These are phyloP conservation scores for Cephalopholis sonnerati DNA, from an alignment of 2,113 vertebrate species.

Conservation along the genomic window DNA sequence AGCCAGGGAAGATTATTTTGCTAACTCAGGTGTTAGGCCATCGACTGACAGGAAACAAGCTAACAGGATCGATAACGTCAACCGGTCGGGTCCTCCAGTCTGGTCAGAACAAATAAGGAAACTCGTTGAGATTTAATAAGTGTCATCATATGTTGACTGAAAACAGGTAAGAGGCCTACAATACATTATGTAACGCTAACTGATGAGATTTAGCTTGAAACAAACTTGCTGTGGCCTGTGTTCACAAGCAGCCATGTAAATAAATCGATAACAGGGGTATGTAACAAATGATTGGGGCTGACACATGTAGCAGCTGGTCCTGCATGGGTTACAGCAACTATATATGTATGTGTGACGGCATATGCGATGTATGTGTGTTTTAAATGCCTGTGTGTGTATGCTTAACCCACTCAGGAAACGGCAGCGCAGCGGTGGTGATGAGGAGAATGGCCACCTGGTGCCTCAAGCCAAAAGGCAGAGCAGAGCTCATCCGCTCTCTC, in stretches of 20 bases:
- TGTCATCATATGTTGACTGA: slow-evolving; percentile 84
- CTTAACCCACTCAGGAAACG: slow-evolving; percentile 89
- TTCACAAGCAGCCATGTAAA: slow-evolving; percentile 6
- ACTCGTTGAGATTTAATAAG: slow-evolving; percentile 27
- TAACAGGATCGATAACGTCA: slow-evolving; percentile 3
- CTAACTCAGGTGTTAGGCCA: slow-evolving; percentile 46
- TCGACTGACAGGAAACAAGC: slow-evolving; percentile 36
- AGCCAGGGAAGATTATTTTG: slow-evolving; percentile 24
- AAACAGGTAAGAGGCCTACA: slow-evolving; percentile 77
- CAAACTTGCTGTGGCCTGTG: background rate
- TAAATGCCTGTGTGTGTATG: background rate
- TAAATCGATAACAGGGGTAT: background rate
- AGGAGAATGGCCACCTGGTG: slow-evolving; percentile 87
- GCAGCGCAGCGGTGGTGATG: slow-evolving; percentile 88
- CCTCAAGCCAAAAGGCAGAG: slow-evolving; percentile 90
- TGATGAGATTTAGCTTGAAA: background rate
- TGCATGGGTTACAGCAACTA: background rate
- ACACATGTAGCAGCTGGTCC: background rate
- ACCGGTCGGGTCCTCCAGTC: slow-evolving; percentile 1
- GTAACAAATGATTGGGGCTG: background rate
- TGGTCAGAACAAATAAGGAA: slow-evolving; percentile 16
- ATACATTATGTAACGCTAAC: background rate
- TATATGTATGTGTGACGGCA: background rate
- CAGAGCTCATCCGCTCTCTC: slow-evolving; percentile 85
- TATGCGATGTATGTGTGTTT: background rate